Conservation (phyloP, 2,797 vertebrate species). For the Cynodonichthys magdalenae region DNA sequence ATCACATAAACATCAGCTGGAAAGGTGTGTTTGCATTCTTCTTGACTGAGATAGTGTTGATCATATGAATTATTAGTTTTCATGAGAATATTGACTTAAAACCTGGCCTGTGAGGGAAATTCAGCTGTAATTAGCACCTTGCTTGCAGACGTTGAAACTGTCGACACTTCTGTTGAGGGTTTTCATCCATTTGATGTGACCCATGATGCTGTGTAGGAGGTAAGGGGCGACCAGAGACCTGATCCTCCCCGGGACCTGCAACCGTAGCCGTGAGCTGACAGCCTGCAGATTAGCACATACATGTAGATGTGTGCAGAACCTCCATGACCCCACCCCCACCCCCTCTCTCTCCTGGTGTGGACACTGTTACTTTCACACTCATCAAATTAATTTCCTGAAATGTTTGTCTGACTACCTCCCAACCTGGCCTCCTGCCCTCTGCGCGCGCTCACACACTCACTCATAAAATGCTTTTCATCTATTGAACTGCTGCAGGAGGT, state of each 20-base stretch:
- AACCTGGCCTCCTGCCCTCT: conserved; percentile 24
- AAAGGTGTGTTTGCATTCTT: neutral
- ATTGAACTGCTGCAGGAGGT: conserved; percentile 54
- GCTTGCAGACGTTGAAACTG: neutral
- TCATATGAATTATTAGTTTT: too few species aligned
- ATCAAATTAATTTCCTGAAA: conserved; percentile 46
- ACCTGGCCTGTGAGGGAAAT: too few species aligned
- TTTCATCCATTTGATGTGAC: conserved; percentile 35
- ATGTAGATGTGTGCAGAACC: conserved; percentile 24
- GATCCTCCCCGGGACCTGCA: conserved; percentile 74
- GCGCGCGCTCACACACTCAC: conserved; percentile 13
- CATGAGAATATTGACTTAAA: too few species aligned
- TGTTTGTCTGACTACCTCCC: conserved; percentile 45
- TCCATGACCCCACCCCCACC: conserved; percentile 39
- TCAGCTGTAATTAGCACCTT: too few species aligned
- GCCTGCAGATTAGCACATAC: conserved; percentile 48
- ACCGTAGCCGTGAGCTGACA: conserved; percentile 69
- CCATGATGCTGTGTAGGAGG: conserved; percentile 46
- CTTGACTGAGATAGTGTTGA: too few species aligned
- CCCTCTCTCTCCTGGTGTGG: conserved; percentile 38
- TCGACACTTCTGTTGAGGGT: neutral
- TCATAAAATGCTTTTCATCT: conserved; percentile 26
- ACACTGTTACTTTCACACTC: conserved; percentile 46
- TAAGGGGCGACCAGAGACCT: conserved; percentile 56
- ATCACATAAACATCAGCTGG: neutral